Base-by-base conservation (phyloP, 2,113 vertebrate genomes). In the Urocolius indicus region DNA sequence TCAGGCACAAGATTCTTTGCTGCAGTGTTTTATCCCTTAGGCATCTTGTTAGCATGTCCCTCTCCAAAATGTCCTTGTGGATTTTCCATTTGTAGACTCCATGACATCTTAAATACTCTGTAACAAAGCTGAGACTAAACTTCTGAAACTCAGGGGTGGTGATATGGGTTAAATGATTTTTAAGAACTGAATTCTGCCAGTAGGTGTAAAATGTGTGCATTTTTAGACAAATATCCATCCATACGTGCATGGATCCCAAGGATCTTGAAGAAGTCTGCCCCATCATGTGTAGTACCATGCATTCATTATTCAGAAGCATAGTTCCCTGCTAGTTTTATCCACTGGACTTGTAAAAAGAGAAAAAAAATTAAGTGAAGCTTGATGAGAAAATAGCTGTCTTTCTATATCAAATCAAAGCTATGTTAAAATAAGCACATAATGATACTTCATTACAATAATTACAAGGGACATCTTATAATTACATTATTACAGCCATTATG, bases 1-100 rank as follows among this genome's bases (percentile, higher is more conserved):
- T 41, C 20, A 8, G 22, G 13, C 34, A 34, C 1, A 0, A 48
- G 29, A n/a, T 4, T 24, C 41, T n/a, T 18, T 13, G 4, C 32
- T 17, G n/a, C 19, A 2, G 45, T 0, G 22, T 6, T 49, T n/a
- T 5, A 15, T 9, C 34, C 0, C 16, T 36, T 18, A 20, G 19
- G 22, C 65, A 2, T 13, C 62, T 45, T 41, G 32, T 34, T 10
- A 71, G 72, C n/a, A 6, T 0, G 0, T 13, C 62, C 58, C 52
- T 54, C 77, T 78, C 66, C 77, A 19, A 58, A 79, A 59, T 2
- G 11, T 71, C 51, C 55, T 49, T 0, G 1, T 27, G 34, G 32
- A 11, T 49, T 79, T 58, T 36, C 77, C 48, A 7, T 34, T 6
- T 14, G 62, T 0, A 20, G 49, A 30, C 46, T 11, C 69, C 1